Base-by-base conservation (phyloP, 2,113 vertebrate genomes). In the Mesoclemmys tuberculata region DNA sequence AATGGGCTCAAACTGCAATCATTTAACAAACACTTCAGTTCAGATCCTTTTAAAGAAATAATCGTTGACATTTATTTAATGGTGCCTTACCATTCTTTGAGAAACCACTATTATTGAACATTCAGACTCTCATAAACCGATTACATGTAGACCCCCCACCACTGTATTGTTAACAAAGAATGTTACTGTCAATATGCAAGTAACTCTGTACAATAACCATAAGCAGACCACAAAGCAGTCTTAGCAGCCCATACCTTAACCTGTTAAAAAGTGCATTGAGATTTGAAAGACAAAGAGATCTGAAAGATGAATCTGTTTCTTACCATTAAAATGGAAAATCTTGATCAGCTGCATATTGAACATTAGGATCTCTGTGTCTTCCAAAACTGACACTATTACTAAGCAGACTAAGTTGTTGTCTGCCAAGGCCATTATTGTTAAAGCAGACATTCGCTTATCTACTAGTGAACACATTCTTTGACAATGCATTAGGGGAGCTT, bases 391-490 rank as follows among this genome's bases (percentile, higher is more conserved):
- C 38, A 0, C 0, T 41, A 80, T 55, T 88, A 85, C 12, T 84
- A 46, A 85, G 74, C 21, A 96, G 75, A 48, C 44, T 84, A 83
- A 58, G 95, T 82, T 31, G 68, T 54, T 44, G 51, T 55, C 82
- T 54, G 81, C 3, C 0, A 84, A 88, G 85, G 79, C 49, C 68
- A n/a, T 82, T 64, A 80, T 41, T 44, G 27, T 58, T 41, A 51
- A 75, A 68, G 84, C 86, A 85, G 78, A 35, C 9, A 2, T 46
- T n/a, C 13, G 49, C 82, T 89, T 89, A 95, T 97, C 82, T 91
- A 38, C 51, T 41, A 79, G 55, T 84, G 94, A 80, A 56, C 82
- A 35, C 9, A 1, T 81, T 85, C 55, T 38, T 81, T 87, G 82
- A 79, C 77, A 84, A 85, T 92, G 82, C 26, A n/a, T 85, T 64